phyloP scores from a whole-genome alignment of 2,888 invertebrate genomes.

The Tetanocera ferruginea region DNA sequence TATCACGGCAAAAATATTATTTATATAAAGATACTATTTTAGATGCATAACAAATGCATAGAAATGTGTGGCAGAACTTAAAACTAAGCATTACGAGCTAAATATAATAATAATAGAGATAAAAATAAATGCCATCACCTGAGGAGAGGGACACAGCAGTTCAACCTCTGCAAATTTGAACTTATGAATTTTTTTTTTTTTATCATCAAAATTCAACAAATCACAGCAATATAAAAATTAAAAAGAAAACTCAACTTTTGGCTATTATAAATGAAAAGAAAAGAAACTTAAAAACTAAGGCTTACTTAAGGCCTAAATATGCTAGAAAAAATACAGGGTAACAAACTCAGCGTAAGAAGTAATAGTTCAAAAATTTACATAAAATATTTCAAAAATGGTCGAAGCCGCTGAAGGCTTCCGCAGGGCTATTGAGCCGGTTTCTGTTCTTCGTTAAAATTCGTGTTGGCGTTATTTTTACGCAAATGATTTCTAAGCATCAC shows the following conservation, averaged over 20 bases:
- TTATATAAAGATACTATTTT: not conserved
- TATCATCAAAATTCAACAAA: conserved; percentile 55
- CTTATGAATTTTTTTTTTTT: conserved; percentile 60
- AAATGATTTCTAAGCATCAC: conserved; percentile 69
- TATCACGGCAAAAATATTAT: conserved; percentile 12
- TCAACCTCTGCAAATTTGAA: conserved; percentile 63
- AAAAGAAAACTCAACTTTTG: not conserved
- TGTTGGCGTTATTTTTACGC: conserved; percentile 64
- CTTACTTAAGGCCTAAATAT: not conserved
- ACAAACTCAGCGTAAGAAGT: conserved; percentile 9
- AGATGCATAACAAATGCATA: conserved; percentile 8
- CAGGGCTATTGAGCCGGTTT: conserved; percentile 63
- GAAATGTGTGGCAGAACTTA: not conserved
- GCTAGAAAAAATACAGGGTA: not conserved
- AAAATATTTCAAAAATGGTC: conserved; percentile 16
- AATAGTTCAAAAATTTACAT: not conserved
- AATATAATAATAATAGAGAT: not conserved
- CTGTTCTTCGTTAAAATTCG: conserved; percentile 52
- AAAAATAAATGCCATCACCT: conserved; percentile 65
- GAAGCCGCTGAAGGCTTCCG: conserved; percentile 22
- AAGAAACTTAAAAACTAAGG: not conserved
- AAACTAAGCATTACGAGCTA: not conserved
- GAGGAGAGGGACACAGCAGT: conserved; percentile 63
- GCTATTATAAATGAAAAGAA: not conserved
- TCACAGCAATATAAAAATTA: conserved; percentile 53